Percentiles rank a stretch among this genome's conserved stretches.
phyloP scores from a whole-genome alignment of 2,113 vertebrate species.

The Dasypus novemcinctus region DNA sequence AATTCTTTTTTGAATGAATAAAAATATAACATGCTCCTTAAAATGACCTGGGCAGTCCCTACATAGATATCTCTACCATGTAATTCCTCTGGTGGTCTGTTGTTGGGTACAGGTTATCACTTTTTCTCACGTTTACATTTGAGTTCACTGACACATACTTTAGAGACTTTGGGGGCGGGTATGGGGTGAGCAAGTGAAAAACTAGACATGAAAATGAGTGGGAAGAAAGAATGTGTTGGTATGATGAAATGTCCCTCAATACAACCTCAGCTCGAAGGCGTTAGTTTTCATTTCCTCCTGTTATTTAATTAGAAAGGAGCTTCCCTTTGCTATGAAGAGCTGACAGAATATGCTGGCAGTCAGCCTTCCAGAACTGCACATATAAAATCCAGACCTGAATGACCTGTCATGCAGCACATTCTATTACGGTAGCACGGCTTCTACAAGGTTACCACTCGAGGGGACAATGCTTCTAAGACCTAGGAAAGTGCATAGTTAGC shows the following conservation, averaged over 20 bases:
- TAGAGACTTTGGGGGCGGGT: not conserved
- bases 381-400: slow-evolving; percentile 35
- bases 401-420: slow-evolving; percentile 50
- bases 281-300: not conserved
- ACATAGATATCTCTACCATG: not conserved
- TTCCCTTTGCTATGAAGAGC: not conserved
- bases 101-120: not conserved
- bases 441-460: slow-evolving; percentile 51
- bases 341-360: not conserved
- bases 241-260: not conserved
- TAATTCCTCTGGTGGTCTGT: not conserved
- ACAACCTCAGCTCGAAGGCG: not conserved
- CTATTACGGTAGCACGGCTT: slow-evolving; percentile 22
- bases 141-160: not conserved
- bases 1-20: not conserved
- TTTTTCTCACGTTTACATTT: not conserved
- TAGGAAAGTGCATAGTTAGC: slow-evolving; percentile 43
- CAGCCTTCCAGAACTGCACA: slow-evolving; percentile 8
- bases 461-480: slow-evolving; percentile 34
- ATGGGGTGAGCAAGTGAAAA: not conserved
- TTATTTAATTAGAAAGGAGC: not conserved
- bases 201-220: not conserved
- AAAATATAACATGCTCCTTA: not conserved
- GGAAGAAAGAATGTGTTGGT: not conserved
- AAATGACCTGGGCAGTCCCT: not conserved